Base-by-base conservation (phyloP, 2,797 vertebrate species). In the Argentina silus region DNA sequence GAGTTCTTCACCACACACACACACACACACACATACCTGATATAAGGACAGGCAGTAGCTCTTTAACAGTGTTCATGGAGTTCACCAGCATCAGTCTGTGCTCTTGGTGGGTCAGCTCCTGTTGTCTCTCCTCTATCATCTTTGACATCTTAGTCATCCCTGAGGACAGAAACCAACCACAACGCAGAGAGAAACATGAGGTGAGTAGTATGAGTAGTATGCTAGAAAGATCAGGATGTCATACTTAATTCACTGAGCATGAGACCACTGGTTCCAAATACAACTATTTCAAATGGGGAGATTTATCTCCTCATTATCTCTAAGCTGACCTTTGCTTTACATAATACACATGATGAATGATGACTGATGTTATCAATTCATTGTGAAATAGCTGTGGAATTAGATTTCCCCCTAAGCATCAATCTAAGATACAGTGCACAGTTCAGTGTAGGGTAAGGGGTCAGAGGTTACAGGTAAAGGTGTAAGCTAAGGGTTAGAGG, bases 131-230 rank as follows among this genome's bases (percentile, higher is more conserved):
- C 1, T 99, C 98, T 74, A 99, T 98, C 97, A 99, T 98, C 92
- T 99, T 99, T 45, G 98, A 98, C 97, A 99, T 99, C 90, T 99
- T 99, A 2, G 98, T 99, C 98, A 99, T 99, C 73, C 97, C 97
- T 99, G 81, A 71, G 63, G 65, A 82, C 14, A 65, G 48, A 45
- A 10, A 36, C n/a, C 72, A 59, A 53, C 15, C 67, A 56, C 15
- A 36, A 51, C 27, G 21, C 45, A 36, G 21, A 67, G 7, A 3
- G 6, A 53, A 27, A 57, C 44, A 62, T 47, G 27, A 36, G 27
- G 27, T 1, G 27, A 36, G 27, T 36, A 7, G 72, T 36, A 36
- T 1, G 27, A 36, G 27, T 36, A 7, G 72, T 36, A 36, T 4
- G 27, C 27, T 36, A 36, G 27, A 36, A 36, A 36, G 27, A 36